phyloP scores from a whole-genome alignment of 1,140 invertebrate genomes.

The Neotoxoptera formosana region DNA sequence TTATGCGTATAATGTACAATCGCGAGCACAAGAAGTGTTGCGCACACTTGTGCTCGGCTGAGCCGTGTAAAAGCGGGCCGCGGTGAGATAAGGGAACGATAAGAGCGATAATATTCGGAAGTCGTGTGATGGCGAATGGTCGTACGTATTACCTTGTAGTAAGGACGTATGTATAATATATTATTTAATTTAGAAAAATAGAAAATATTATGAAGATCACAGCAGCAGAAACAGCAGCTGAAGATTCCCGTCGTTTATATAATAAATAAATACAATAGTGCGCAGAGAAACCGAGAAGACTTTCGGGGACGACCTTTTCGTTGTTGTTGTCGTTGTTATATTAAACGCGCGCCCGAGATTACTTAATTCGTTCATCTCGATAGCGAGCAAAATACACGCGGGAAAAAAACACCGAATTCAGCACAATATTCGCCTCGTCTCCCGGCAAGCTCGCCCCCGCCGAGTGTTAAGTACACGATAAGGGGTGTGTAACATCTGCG shows the following conservation, averaged over 20 bases:
- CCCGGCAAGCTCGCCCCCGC: background rate
- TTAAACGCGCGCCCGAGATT: background rate
- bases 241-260: background rate
- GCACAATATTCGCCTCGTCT: background rate
- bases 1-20: background rate
- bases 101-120: too few species aligned
- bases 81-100: background rate
- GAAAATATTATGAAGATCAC: background rate
- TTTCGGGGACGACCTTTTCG: background rate
- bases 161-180: background rate
- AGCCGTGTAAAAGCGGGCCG: background rate
- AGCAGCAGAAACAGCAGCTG: too few species aligned
- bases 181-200: background rate
- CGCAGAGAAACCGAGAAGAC: background rate
- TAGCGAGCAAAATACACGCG: background rate
- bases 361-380: slow-evolving; percentile 27
- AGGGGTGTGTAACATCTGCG: slow-evolving; percentile 42
- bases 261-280: background rate
- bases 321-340: background rate
- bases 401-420: slow-evolving; percentile 28
- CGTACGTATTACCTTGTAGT: background rate
- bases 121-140: background rate
- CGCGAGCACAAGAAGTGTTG: background rate
- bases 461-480: slow-evolving; percentile 37
- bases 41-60: background rate